Conservation (phyloP, 2,113 vertebrate genomes). For the Tupaia chinensis region DNA sequence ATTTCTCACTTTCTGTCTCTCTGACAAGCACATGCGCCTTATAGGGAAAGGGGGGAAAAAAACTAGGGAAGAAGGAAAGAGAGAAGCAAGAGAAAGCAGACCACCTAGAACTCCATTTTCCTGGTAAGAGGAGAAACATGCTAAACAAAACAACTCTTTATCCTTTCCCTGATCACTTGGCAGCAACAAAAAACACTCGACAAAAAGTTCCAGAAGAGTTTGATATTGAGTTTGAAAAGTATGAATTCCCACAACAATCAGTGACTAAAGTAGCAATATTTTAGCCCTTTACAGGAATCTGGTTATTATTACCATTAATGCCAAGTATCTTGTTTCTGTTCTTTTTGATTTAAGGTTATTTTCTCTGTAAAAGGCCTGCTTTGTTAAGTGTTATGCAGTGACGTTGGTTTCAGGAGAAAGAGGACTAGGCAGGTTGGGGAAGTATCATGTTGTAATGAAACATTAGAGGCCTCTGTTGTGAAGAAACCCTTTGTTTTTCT, state of each 20-base stretch:
- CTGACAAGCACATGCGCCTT: too few relatives aligned
- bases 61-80: too few relatives aligned
- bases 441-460: conserved; percentile 80
- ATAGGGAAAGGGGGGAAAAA: not conserved
- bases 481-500: conserved; percentile 84
- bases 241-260: conserved; percentile 68
- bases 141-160: conserved; percentile 51
- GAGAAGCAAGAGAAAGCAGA: not conserved
- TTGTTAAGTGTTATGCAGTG: conserved; percentile 71
- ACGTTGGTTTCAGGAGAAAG: conserved; percentile 73
- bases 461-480: conserved; percentile 76
- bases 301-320: conserved; percentile 78
- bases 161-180: conserved; percentile 47
- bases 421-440: conserved; percentile 73
- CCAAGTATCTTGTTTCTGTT: conserved; percentile 80
- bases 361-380: conserved; percentile 80
- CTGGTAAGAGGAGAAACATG: conserved; percentile 14
- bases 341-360: conserved; percentile 81
- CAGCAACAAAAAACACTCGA: conserved; percentile 64
- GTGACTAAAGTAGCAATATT: conserved; percentile 72
- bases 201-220: conserved; percentile 62
- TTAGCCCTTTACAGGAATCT: conserved; percentile 70
- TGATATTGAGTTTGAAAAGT: conserved; percentile 76
- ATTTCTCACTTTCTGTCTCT: too few relatives aligned
- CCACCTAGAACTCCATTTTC: conserved; percentile 51